These are phyloP conservation scores for Cyrtonyx montezumae DNA, from an alignment of 2,113 vertebrate genomes.

Conservation along the genomic window DNA sequence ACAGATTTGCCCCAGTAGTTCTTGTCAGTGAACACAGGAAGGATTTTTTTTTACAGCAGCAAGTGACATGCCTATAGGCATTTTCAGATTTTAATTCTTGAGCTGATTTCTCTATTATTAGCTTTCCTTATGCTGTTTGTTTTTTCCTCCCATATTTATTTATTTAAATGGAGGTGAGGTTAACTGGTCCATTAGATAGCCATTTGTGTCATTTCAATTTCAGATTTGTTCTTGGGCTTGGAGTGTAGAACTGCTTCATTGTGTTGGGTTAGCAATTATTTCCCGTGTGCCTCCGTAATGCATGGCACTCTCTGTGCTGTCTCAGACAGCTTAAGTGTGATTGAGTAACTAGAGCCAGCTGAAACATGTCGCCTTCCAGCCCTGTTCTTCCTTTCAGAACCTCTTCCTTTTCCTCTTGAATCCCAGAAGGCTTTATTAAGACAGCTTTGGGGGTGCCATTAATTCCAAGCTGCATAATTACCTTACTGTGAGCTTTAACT, in stretches of 20 bases:
- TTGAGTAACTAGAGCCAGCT: constrained; percentile 43
- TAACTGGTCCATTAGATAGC: constrained; percentile 22
- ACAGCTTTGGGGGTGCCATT: constrained; percentile 71
- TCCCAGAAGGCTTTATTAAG: constrained; percentile 76
- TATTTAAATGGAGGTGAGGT: not conserved
- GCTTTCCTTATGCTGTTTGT: not conserved
- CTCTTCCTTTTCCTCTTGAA: constrained; percentile 40
- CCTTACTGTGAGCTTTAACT: constrained; percentile 44
- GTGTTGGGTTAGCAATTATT: not conserved
- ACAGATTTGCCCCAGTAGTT: not conserved
- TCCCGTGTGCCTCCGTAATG: not conserved
- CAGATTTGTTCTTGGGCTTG: not conserved
- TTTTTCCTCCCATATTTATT: not conserved
- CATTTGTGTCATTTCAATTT: not conserved
- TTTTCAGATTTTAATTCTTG: not conserved
- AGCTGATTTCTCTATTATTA: not conserved
- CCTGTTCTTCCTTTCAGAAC: constrained; percentile 58
- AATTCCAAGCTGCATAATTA: constrained; percentile 67
- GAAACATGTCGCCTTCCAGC: constrained; percentile 49
- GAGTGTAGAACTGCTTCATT: constrained; percentile 7
- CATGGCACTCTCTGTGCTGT: not conserved
- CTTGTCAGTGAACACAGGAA: not conserved
- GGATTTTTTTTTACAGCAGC: not conserved
- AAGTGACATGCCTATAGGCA: not conserved
- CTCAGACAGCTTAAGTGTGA: constrained; percentile 7